phyloP scores from a whole-genome alignment of 2,113 vertebrate genomes.

The Aegithalos caudatus region DNA sequence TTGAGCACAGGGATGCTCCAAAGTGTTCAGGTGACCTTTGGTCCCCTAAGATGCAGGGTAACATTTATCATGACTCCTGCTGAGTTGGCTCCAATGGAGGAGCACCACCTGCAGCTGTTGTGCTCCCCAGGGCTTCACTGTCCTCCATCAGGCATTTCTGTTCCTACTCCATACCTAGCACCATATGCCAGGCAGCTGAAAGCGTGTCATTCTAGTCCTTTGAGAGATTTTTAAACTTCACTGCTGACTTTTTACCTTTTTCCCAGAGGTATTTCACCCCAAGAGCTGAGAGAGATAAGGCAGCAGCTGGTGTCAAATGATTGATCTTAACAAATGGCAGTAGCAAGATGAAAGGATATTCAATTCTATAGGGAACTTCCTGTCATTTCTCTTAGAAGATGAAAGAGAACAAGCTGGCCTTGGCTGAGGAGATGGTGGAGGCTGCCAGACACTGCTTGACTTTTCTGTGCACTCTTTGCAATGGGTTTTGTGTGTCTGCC shows the following conservation, averaged over 20 bases:
- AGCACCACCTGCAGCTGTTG: neutral
- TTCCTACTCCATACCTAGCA: neutral
- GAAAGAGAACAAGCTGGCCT: neutral
- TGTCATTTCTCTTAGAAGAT: neutral
- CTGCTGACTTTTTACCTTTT: slow-evolving; percentile 30
- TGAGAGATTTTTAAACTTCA: slow-evolving; percentile 31
- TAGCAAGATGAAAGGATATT: neutral
- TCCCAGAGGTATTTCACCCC: slow-evolving; percentile 34
- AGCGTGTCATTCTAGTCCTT: neutral
- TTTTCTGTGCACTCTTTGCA: neutral
- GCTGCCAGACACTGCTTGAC: neutral
- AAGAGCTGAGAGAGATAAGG: slow-evolving; percentile 12
- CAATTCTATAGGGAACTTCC: neutral
- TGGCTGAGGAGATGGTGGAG: neutral
- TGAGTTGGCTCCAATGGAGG: neutral
- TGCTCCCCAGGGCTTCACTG: neutral
- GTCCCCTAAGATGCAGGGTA: neutral
- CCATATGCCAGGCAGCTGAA: slow-evolving; percentile 2
- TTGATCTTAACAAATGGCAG: slow-evolving; percentile 4
- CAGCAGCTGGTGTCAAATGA: slow-evolving; percentile 24
- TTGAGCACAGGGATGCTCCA: neutral
- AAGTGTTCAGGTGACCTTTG: neutral
- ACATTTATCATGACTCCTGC: neutral
- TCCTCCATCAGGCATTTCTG: neutral
- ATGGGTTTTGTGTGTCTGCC: neutral